A percentile compares a stretch with the other conserved stretches of the same genome.
Conservation (phyloP, 2,888 invertebrate species). For the Lymantria monacha region DNA sequence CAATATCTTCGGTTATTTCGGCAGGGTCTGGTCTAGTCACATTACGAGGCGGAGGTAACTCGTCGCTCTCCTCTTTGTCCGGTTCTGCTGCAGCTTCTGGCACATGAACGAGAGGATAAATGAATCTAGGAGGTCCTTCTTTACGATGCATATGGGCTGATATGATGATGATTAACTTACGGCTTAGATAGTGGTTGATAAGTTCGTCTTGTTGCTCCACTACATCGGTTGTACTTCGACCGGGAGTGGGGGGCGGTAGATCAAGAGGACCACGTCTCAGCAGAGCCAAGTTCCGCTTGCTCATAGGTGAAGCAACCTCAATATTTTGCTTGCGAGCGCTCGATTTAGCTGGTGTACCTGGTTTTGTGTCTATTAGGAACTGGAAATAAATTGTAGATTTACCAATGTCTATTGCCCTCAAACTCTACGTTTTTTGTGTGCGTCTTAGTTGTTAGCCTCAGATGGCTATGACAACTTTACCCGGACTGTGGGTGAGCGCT, state of each 20-base stretch:
- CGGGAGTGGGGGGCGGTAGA: conserved; percentile 50
- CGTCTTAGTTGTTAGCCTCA: too few species aligned
- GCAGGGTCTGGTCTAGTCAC: conserved; percentile 29
- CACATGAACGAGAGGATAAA: conserved; percentile 5
- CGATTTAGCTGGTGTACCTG: conserved; percentile 51
- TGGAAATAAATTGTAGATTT: conserved; percentile 20
- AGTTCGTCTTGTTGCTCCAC: conserved; percentile 48
- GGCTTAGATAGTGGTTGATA: conserved; percentile 68
- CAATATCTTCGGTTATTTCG: conserved; percentile 53
- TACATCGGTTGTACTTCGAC: conserved; percentile 3
- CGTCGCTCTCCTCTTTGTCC: conserved; percentile 45
- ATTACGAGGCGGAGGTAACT: conserved; percentile 28
- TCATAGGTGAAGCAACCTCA: conserved; percentile 71
- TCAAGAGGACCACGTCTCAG: conserved; percentile 62
- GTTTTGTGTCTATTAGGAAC: conserved; percentile 57
- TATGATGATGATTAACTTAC: conserved; percentile 40
- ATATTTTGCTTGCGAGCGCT: conserved; percentile 39
- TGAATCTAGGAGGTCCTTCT: too few species aligned
- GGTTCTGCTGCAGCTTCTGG: conserved; percentile 44
- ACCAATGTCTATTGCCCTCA: background rate
- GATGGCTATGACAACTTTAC: too few species aligned
- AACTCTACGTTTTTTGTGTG: too few species aligned
- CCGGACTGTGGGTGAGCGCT: too few species aligned
- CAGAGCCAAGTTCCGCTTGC: conserved; percentile 77
- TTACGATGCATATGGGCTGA: too few species aligned